These are phyloP conservation scores for Polymixis flavicincta DNA, from an alignment of 2,888 invertebrate species.

Conservation along the genomic window DNA sequence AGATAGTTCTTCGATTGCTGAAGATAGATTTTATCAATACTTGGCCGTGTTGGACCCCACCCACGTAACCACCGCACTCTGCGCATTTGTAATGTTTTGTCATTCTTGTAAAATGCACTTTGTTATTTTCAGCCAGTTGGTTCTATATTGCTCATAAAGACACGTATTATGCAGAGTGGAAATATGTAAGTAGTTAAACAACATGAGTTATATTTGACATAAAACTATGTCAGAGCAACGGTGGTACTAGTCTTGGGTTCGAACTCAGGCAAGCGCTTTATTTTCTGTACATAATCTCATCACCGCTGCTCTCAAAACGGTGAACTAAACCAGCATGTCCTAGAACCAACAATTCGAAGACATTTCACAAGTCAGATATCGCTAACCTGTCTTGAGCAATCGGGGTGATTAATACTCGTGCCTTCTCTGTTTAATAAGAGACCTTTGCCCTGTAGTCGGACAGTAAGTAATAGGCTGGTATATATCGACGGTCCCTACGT, in stretches of 20 bases:
- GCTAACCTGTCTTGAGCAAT: background rate
- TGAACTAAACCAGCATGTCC: too few relatives aligned
- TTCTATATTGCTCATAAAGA: background rate
- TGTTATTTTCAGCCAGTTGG: background rate
- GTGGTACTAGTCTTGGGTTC: too few relatives aligned
- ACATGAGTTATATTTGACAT: too few relatives aligned
- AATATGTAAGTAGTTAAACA: too few relatives aligned
- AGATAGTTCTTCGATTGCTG: conserved; percentile 8
- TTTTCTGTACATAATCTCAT: too few relatives aligned
- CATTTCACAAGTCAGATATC: background rate
- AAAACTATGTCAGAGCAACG: too few relatives aligned
- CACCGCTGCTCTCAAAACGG: too few relatives aligned
- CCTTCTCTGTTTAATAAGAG: background rate
- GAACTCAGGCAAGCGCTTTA: too few relatives aligned
- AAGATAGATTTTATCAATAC: conserved; percentile 14
- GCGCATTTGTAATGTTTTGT: background rate
- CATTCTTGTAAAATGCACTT: conserved; percentile 3
- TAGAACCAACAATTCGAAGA: too few relatives aligned
- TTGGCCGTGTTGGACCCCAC: background rate
- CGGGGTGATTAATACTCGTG: background rate
- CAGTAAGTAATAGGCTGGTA: background rate
- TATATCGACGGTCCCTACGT: too few relatives aligned
- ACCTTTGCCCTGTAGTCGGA: background rate
- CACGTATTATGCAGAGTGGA: too few relatives aligned
- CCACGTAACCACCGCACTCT: background rate